Base-by-base conservation (phyloP, 2,888 invertebrate species). In the Agelastica alni region DNA sequence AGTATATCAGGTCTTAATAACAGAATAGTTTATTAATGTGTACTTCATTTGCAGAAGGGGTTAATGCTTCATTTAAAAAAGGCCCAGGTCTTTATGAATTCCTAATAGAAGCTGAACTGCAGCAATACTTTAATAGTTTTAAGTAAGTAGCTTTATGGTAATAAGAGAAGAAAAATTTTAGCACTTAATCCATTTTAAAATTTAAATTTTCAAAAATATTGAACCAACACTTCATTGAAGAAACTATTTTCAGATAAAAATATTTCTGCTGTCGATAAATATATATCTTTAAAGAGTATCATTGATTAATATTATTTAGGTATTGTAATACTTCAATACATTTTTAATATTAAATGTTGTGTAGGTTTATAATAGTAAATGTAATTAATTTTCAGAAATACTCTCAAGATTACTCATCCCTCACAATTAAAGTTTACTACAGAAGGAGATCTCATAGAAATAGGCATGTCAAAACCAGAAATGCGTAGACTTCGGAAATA, bases 381-480 rank as follows among this genome's bases (percentile, higher is more conserved):
- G n/a, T n/a, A 3, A 26, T 31, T 31, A 37, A 10, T 55, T 49
- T 81, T 79, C 77, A 91, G 90, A 77, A 89, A 89, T 73, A 90
- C 93, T 72, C 80, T 97, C 67, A 96, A 96, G 82, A 87, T 94
- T 45, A 88, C 87, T 66, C 92, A 89, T 77, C 86, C 91, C 3
- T 87, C 91, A 36, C 94, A 95, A 76, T 79, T 97, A 39, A 96
- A 96, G 78, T 97, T 93, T 81, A 96, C 96, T 41, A 89, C 91
- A 30, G 93, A 93, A 69, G 92, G 94, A 69, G 98, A 99, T 77
- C 80, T 98, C 58, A 81, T 84, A 48, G 90, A 91, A 65, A 89
- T 99, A 69, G 97, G 97, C 10, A 88, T 96, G 82, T 92, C 94
- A 10, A 90, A 90, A 70, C 96, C 97, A 17, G 98, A 99, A 79